phyloP scores from a whole-genome alignment of 1,140 invertebrate genomes.

The Diabrotica undecimpunctata region DNA sequence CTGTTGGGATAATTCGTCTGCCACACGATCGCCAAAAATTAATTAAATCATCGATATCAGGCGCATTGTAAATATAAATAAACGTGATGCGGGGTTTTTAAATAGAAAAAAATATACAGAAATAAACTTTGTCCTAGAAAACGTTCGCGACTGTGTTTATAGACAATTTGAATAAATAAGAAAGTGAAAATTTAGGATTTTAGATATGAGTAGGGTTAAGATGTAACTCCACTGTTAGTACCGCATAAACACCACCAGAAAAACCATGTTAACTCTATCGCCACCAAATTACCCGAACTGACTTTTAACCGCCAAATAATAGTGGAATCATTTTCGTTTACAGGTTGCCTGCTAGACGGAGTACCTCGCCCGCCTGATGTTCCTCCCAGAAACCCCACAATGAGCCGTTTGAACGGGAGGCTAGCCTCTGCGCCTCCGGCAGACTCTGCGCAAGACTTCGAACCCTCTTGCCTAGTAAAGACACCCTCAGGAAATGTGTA shows the following conservation, averaged over 20 bases:
- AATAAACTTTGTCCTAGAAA: too few relatives aligned
- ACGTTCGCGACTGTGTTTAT: too few relatives aligned
- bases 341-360: constrained; percentile 82
- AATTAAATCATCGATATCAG: too few relatives aligned
- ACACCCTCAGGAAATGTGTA: constrained; percentile 89
- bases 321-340: constrained; percentile 43
- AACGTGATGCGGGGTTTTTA: too few relatives aligned
- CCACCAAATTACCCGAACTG: background rate
- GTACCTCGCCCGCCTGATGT: constrained; percentile 80
- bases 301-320: background rate
- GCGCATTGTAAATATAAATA: too few relatives aligned
- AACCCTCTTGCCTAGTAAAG: constrained; percentile 85
- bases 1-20: too few relatives aligned
- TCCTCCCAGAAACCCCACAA: constrained; percentile 80
- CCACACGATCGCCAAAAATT: too few relatives aligned
- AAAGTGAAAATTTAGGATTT: too few relatives aligned
- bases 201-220: too few relatives aligned
- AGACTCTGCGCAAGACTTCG: constrained; percentile 77
- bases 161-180: too few relatives aligned
- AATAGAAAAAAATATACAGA: too few relatives aligned
- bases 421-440: constrained; percentile 64
- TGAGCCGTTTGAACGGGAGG: constrained; percentile 82
- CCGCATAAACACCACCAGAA: constrained; percentile 5
- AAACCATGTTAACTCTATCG: constrained; percentile 4
- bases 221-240: too few relatives aligned